These are phyloP conservation scores for Amblyjoppa proteus DNA, from an alignment of 2,888 invertebrate genomes.

Conservation along the genomic window DNA sequence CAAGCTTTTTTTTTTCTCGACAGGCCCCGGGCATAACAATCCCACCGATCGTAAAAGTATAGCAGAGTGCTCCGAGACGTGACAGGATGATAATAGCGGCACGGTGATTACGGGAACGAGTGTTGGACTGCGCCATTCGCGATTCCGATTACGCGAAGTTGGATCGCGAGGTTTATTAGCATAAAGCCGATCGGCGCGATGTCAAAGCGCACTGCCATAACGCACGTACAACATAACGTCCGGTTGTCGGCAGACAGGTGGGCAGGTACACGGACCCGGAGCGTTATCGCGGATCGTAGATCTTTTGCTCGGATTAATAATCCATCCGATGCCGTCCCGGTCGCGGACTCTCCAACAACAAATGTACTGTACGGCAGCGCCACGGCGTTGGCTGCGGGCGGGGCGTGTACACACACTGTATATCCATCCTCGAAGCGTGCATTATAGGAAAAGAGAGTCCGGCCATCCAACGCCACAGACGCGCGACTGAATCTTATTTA, in stretches of 20 bases:
- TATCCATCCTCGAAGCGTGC: conserved; percentile 23
- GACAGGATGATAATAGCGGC: conserved; percentile 48
- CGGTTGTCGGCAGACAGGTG: conserved; percentile 70
- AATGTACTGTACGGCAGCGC: conserved; percentile 23
- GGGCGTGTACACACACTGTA: conserved; percentile 25
- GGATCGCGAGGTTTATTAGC: conserved; percentile 64
- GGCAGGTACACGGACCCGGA: conserved; percentile 18
- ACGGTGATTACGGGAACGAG: conserved; percentile 50
- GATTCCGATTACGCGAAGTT: conserved; percentile 51
- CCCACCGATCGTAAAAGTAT: neutral
- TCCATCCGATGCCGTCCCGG: conserved; percentile 66
- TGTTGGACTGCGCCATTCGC: conserved; percentile 44
- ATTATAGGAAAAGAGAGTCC: conserved; percentile 75
- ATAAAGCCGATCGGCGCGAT: conserved; percentile 74
- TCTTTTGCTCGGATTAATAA: conserved; percentile 80
- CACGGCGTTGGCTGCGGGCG: conserved; percentile 35
- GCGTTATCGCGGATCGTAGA: conserved; percentile 68
- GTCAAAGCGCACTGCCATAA: conserved; percentile 76
- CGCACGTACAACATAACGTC: conserved; percentile 75
- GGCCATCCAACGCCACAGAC: conserved; percentile 65
- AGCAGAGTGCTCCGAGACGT: neutral
- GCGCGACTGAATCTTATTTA: conserved; percentile 82
- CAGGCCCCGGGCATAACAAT: neutral
- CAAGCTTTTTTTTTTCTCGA: neutral
- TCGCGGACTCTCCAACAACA: conserved; percentile 59